Conservation (phyloP, 1,140 invertebrate species). For the Saxidomus purpurata region DNA sequence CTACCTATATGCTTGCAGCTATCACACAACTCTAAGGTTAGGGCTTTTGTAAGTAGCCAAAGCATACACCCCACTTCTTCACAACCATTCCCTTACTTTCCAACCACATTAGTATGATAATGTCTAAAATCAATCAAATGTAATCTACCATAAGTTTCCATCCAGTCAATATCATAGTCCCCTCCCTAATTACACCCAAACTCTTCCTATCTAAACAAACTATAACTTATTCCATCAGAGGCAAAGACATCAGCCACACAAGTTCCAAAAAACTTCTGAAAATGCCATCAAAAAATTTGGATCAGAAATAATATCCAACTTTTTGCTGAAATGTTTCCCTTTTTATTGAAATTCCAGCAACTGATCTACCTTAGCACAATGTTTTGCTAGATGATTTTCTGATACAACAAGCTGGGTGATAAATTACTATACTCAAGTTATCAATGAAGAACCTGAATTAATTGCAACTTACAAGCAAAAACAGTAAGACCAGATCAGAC, state of each 20-base stretch:
- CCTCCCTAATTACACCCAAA: no score
- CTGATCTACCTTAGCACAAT: neutral
- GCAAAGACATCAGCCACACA: neutral
- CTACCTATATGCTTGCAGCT: no score
- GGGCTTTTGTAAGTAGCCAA: no score
- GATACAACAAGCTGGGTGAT: neutral
- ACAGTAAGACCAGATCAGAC: neutral
- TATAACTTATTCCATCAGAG: no score
- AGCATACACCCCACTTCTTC: no score
- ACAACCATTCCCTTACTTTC: no score
- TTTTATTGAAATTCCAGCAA: constrained; percentile 29
- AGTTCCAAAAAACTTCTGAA: neutral
- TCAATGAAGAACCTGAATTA: neutral
- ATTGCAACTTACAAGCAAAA: constrained; percentile 1
- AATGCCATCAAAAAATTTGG: neutral
- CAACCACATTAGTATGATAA: no score
- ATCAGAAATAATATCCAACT: neutral
- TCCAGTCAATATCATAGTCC: no score
- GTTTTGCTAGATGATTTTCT: neutral
- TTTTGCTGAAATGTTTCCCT: constrained; percentile 12
- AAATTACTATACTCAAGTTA: neutral
- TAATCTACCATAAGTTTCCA: no score
- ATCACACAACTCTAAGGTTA: no score
- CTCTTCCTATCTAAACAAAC: no score
- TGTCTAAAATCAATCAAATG: no score